These are phyloP conservation scores for Aphaenogaster floridana DNA, from an alignment of 1,140 invertebrate species.

Conservation along the genomic window DNA sequence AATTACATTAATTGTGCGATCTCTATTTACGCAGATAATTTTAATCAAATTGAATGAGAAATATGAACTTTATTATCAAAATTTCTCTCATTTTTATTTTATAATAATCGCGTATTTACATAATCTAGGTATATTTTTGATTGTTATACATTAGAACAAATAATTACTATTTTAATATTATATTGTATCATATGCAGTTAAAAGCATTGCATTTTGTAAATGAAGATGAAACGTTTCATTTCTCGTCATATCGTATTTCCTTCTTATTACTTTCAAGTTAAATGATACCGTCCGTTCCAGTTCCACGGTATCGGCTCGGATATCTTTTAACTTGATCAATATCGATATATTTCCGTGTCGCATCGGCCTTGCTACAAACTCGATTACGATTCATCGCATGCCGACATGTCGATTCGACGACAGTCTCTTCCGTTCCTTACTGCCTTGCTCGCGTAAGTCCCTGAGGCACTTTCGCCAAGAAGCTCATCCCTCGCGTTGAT, in stretches of 20 bases:
- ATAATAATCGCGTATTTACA: background rate
- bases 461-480: background rate
- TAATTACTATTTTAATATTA: background rate
- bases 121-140: background rate
- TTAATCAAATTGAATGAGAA: background rate
- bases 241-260: background rate
- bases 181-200: background rate
- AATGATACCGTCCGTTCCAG: background rate
- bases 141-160: background rate
- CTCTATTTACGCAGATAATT: constrained; percentile 1
- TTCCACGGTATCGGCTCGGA: background rate
- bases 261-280: background rate
- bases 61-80: background rate
- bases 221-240: background rate
- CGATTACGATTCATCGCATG: constrained; percentile 7
- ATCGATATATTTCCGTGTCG: constrained; percentile 41
- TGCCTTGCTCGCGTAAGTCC: constrained; percentile 13
- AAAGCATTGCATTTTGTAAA: background rate
- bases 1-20: background rate
- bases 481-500: constrained; percentile 38
- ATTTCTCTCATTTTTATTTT: background rate
- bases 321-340: constrained; percentile 46
- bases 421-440: constrained; percentile 4
- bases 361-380: background rate
- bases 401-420: constrained; percentile 36